Percentiles rank a stretch among this genome's conserved stretches.
Evolutionary conservation across 2,113 vertebrate genomes (phyloP).

Genomic region (Onychorhynchus coronatus): DNA sequence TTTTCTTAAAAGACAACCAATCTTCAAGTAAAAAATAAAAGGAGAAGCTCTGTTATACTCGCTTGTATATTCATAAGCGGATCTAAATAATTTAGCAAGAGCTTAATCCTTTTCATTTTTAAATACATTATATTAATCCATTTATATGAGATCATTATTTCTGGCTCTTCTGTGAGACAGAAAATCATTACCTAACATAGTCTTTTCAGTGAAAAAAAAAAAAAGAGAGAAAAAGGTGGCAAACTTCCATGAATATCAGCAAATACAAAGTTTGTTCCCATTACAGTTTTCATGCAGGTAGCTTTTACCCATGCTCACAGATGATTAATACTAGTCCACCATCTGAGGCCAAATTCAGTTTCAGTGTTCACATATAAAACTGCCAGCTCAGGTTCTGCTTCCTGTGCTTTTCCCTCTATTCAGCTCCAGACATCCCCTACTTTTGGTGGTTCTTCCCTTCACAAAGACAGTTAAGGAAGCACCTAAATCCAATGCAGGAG

Average conservation of each 20-base stretch:
- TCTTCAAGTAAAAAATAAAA: background rate
- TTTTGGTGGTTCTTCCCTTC: background rate
- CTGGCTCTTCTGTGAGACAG: background rate
- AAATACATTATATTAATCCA: slow-evolving; percentile 28
- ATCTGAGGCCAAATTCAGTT: background rate
- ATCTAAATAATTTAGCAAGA: slow-evolving; percentile 24
- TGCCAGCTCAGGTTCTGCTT: background rate
- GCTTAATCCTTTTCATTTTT: slow-evolving; percentile 13
- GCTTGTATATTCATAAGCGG: background rate
- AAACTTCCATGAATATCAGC: background rate
- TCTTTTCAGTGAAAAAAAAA: background rate
- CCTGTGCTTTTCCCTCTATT: background rate
- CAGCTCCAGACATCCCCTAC: background rate
- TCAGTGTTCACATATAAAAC: background rate
- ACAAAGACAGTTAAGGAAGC: background rate
- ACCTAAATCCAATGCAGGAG: background rate
- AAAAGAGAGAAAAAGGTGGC: background rate
- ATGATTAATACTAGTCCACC: background rate
- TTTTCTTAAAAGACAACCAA: background rate
- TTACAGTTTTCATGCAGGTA: background rate
- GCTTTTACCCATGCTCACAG: background rate
- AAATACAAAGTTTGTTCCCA: background rate
- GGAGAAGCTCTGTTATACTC: background rate
- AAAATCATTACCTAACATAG: background rate
- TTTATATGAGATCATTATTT: background rate